Base-by-base conservation (phyloP, 2,113 vertebrate species). In the Siniperca chuatsi region DNA sequence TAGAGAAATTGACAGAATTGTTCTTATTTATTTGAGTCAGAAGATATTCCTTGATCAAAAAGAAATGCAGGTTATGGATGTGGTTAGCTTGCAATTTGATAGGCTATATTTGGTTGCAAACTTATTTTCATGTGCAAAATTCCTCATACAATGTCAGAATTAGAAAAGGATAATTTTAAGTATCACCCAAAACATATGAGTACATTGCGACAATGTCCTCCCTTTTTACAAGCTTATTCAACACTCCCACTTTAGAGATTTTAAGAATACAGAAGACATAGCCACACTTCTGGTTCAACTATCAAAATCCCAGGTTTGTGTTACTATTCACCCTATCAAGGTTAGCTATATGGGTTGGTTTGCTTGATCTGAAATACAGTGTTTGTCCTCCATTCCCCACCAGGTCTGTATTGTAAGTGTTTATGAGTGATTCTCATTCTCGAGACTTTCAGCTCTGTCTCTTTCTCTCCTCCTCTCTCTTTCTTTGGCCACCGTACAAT, bases 401-500 rank as follows among this genome's bases (percentile, higher is more conserved):
- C 75, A 74, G 79, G 78, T 86, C 77, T 75, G 80, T 91, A 78
- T 78, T 84, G 84, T 87, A 87, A 91, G 73, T 92, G 84, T 93
- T 80, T 69, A 88, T 67, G 73, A 90, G 79, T 82, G 90, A 86
- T 74, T 90, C 75, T 91, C 76, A 77, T 78, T 78, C 46, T 48
- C 40, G 42, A 88, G 54, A 58, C 54, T 84, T 76, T 78, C 52
- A 84, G 78, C 82, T 84, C 80, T 73, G 20, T 76, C 42, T 85
- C 74, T 81, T 48, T 61, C 23, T 77, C 73, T 33, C 48, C 29
- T 5, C 78, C 68, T 73, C 74, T 92, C 77, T 79, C 83, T 90
- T 86, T 92, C 74, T 93, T 84, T 92, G 50, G 73, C 85, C 92
- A 90, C 90, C 83, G 25, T 91, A 69, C 87, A 87, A 85, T 79